phyloP scores from a whole-genome alignment of 2,888 invertebrate genomes.

The Marasmarcha lunaedactyla region DNA sequence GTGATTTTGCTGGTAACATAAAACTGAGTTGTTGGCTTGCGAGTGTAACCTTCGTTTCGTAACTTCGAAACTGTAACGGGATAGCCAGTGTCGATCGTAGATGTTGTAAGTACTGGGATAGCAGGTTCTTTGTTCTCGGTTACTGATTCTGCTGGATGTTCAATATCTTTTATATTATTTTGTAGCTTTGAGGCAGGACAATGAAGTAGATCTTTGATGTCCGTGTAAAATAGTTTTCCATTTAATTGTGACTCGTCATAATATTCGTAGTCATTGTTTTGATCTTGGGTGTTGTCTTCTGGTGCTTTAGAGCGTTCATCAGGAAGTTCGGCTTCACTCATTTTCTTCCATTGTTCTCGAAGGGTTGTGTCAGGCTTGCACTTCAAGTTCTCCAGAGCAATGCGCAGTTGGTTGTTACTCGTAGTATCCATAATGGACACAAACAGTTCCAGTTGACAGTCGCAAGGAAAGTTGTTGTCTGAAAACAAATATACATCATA shows the following conservation, averaged over 20 bases:
- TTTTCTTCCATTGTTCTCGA: slow-evolving; percentile 36
- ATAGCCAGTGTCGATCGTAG: slow-evolving; percentile 6
- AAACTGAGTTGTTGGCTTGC: slow-evolving; percentile 4
- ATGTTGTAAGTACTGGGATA: background rate
- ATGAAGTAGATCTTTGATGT: slow-evolving; percentile 43
- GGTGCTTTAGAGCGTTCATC: slow-evolving; percentile 19
- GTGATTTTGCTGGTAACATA: slow-evolving; percentile 8
- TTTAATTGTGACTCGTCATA: slow-evolving; percentile 52
- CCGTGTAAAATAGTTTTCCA: slow-evolving; percentile 52
- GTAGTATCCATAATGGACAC: slow-evolving; percentile 42
- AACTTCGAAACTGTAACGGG: background rate
- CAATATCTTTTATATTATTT: slow-evolving; percentile 7
- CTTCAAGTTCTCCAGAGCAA: slow-evolving; percentile 46
- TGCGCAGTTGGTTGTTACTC: slow-evolving; percentile 32
- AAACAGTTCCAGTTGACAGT: slow-evolving; percentile 53
- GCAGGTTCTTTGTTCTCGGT: slow-evolving; percentile 17
- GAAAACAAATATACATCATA: slow-evolving; percentile 21
- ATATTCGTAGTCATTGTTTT: slow-evolving; percentile 41
- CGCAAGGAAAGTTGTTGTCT: slow-evolving; percentile 53
- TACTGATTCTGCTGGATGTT: slow-evolving; percentile 9
- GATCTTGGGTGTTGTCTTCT: slow-evolving; percentile 22
- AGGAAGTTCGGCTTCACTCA: too few species aligned
- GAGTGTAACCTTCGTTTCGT: slow-evolving; percentile 7
- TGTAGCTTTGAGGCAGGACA: slow-evolving; percentile 23
- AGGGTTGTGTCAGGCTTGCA: slow-evolving; percentile 38